Base-by-base conservation (phyloP, 1,140 invertebrate genomes). In the Macrotrachela quadricornifera region DNA sequence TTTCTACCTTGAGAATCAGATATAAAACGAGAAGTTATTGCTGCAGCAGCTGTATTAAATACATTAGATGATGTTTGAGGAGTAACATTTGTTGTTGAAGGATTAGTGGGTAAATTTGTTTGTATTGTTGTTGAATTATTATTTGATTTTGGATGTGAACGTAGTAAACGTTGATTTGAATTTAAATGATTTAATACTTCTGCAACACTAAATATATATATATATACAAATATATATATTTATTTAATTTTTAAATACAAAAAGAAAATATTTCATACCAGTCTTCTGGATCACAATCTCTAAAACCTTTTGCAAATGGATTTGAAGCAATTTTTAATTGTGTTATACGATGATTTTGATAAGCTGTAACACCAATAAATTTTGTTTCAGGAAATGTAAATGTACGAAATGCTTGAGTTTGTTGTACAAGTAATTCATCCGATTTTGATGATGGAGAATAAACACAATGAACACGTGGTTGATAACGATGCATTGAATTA, bases 401-500 rank as follows among this genome's bases (percentile, higher is more conserved):
- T 0, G 86, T 92, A 79, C 87, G 76, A 76, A 92, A 92, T 62
- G 85, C 88, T 63, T 84, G 87, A 73, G 91, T 91, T 50, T 85
- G 85, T 63, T 95, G 76, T 73, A 92, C 90, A 47, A 90, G 75
- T 66, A 95, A 88, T 71, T 96, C 88, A 71, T 92, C 91, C 60
- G 87, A 87, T 62, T 90, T 74, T 59, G 21, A 30, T 30, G 21
- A 30, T 30, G 21, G 21, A 59, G 85, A 71, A 64, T 85, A 87
- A 13, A 94, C 82, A 46, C 94, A 83, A 71, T 95, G 88, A 64
- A 92, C 86, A 21, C 90, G 74, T 0, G 88, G 90, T 66, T 94
- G 87, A 65, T 94, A 95, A 55, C 86, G 80, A 67, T 95, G 90
- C 90, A 95, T 95, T 14, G 90, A 95, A 72, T 95, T 95, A 40